phyloP scores from a whole-genome alignment of 2,888 invertebrate species.

The Cephalotes varians region DNA sequence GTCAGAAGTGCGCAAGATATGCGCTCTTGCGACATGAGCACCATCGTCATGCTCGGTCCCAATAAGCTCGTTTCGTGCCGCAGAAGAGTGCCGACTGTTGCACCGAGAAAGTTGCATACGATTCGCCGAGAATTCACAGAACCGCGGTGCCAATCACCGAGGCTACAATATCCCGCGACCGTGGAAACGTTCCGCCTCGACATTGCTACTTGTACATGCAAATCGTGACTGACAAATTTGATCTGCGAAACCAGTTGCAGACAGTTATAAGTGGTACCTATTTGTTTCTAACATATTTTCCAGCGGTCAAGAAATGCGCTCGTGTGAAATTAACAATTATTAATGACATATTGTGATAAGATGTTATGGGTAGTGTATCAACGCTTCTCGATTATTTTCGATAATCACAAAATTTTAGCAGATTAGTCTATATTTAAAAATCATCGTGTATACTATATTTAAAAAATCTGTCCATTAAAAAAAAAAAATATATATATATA shows the following conservation, averaged over 20 bases:
- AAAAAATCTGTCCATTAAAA: neutral
- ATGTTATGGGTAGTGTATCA: neutral
- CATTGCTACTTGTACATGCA: conserved; percentile 70
- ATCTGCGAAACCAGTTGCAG: conserved; percentile 49
- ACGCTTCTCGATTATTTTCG: neutral
- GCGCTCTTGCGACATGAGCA: conserved; percentile 59
- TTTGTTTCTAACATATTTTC: conserved; percentile 43
- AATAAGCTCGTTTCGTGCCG: conserved; percentile 62
- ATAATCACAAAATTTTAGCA: neutral
- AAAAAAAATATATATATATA: neutral
- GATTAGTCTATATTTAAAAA: neutral
- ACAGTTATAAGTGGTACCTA: conserved; percentile 57
- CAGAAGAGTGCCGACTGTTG: conserved; percentile 63
- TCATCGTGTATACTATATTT: neutral
- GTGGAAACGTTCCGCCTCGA: conserved; percentile 63
- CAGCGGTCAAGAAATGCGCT: conserved; percentile 17
- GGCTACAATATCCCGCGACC: conserved; percentile 44
- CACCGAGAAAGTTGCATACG: conserved; percentile 55
- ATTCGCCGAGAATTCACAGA: conserved; percentile 46
- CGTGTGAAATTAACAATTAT: conserved; percentile 25
- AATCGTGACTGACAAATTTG: conserved; percentile 67
- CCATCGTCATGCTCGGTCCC: conserved; percentile 49
- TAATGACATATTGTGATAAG: neutral
- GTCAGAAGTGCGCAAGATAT: conserved; percentile 36
- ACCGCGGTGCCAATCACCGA: conserved; percentile 42